phyloP scores from a whole-genome alignment of 2,113 vertebrate species.

The Hucho hucho region DNA sequence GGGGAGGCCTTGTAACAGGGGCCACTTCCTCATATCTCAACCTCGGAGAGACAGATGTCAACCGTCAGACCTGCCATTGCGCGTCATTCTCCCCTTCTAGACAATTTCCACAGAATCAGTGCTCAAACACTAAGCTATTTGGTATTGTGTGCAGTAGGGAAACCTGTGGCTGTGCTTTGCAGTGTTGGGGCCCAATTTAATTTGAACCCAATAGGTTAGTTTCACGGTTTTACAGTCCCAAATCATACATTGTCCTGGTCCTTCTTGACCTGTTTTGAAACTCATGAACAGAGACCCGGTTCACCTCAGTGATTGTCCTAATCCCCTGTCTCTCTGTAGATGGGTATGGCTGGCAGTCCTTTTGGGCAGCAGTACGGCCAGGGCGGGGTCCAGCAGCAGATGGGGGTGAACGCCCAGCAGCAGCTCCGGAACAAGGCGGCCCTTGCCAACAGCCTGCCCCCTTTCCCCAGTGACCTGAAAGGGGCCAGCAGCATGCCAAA shows the following conservation, averaged over 20 bases:
- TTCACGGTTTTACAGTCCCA: no score
- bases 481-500: slow-evolving; percentile 89
- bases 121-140: neutral
- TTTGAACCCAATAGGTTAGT: no score
- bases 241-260: no score
- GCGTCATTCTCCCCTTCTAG: neutral
- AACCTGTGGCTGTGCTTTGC: neutral
- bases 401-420: slow-evolving; percentile 86
- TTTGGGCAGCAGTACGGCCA: slow-evolving; percentile 92
- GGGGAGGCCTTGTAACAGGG: neutral
- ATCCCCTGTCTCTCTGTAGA: slow-evolving; percentile 69
- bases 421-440: slow-evolving; percentile 87
- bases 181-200: no score
- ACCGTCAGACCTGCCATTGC: neutral
- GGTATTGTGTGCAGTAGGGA: neutral
- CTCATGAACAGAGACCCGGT: no score
- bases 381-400: slow-evolving; percentile 83
- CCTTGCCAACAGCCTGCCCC: slow-evolving; percentile 87
- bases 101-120: neutral
- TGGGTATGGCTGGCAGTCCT: slow-evolving; percentile 86
- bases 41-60: neutral
- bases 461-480: slow-evolving; percentile 89
- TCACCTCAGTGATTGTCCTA: neutral
- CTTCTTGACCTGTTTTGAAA: no score
- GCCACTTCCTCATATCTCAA: neutral